Evolutionary conservation across 1,140 invertebrate genomes (phyloP).

Genomic region (Limonius californicus): DNA sequence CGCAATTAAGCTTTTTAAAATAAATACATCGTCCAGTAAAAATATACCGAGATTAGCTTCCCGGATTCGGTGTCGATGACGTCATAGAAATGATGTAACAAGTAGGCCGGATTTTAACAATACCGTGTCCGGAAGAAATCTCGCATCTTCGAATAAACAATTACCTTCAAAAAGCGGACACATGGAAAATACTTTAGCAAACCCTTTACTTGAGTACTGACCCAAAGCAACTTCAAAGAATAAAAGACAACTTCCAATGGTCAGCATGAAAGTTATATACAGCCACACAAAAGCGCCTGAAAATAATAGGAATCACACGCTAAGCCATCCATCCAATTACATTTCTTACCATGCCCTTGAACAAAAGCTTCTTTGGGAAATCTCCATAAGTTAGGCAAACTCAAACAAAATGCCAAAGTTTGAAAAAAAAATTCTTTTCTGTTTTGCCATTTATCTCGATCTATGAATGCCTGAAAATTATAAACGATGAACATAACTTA

Average conservation of each 20-base stretch:
- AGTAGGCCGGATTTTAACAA: too few species aligned
- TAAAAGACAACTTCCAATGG: constrained; percentile 16
- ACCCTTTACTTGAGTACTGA: constrained; percentile 19
- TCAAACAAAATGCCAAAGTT: constrained; percentile 19
- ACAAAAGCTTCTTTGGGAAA: constrained; percentile 17
- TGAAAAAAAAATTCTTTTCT: constrained; percentile 19
- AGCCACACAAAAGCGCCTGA: constrained; percentile 18
- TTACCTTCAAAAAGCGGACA: constrained; percentile 24
- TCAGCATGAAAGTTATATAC: constrained; percentile 17
- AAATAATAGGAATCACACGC: neutral
- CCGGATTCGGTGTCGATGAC: too few species aligned
- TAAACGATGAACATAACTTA: too few species aligned
- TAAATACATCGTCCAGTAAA: too few species aligned
- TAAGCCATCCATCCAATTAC: neutral
- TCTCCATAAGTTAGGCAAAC: constrained; percentile 19
- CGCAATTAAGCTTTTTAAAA: too few species aligned
- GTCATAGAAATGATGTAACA: too few species aligned
- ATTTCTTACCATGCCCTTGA: constrained; percentile 17
- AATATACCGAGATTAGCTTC: too few species aligned
- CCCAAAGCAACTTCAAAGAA: constrained; percentile 22
- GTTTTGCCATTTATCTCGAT: constrained; percentile 1
- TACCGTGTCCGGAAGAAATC: too few species aligned
- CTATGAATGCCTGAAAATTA: neutral
- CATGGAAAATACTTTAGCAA: constrained; percentile 14
- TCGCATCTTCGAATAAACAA: neutral